These are phyloP conservation scores for Ranitomeya imitator DNA, from an alignment of 2,113 vertebrate species.

Conservation along the genomic window DNA sequence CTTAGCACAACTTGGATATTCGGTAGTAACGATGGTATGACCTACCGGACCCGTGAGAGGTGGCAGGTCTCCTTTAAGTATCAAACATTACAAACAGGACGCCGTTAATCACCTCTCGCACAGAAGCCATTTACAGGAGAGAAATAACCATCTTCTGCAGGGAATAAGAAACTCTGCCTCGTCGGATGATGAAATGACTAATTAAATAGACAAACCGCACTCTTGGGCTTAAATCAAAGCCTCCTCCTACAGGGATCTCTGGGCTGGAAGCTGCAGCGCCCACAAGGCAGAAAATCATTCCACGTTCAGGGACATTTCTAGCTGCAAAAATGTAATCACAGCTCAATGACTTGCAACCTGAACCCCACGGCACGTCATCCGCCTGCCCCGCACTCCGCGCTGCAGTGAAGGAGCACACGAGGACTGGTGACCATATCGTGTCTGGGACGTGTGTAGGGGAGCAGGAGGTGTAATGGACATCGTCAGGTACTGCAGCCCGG, in stretches of 20 bases:
- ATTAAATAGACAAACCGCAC: constrained; percentile 30
- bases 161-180: neutral
- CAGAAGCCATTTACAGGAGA: neutral
- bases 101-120: neutral
- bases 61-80: too few species aligned
- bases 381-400: too few species aligned
- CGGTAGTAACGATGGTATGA: too few species aligned
- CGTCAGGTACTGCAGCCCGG: too few species aligned
- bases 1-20: too few species aligned
- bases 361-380: neutral
- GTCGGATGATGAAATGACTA: constrained; percentile 40
- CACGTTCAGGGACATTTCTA: constrained; percentile 1
- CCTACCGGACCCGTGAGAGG: too few species aligned
- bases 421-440: too few species aligned
- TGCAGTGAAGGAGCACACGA: neutral
- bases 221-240: constrained; percentile 24
- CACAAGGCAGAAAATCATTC: constrained; percentile 35
- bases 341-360: constrained; percentile 20
- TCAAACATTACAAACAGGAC: too few species aligned
- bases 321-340: constrained; percentile 16
- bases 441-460: too few species aligned
- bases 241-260: constrained; percentile 35
- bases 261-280: neutral
- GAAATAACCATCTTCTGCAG: neutral
- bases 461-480: too few species aligned